These are phyloP conservation scores for Gymnogyps californianus DNA, from an alignment of 2,113 vertebrate species.

Conservation along the genomic window DNA sequence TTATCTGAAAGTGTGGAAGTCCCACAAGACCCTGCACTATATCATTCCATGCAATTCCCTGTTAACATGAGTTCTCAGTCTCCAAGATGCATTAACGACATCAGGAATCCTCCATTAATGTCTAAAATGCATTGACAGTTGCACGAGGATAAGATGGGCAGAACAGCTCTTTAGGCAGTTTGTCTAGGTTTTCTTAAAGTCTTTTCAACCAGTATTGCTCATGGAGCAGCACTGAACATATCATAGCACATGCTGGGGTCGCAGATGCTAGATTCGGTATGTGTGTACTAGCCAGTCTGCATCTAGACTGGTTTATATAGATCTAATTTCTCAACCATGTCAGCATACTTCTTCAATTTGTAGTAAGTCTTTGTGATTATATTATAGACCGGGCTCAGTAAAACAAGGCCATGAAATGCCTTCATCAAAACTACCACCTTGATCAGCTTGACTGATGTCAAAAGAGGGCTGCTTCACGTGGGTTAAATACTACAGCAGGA, in stretches of 20 bases:
- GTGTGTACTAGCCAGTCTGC: neutral
- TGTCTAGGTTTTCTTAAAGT: neutral
- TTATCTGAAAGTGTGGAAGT: neutral
- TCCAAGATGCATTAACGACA: neutral
- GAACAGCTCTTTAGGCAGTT: neutral
- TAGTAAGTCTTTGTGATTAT: neutral
- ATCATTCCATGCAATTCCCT: neutral
- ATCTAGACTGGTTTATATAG: neutral
- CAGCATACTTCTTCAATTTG: neutral
- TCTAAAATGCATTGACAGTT: neutral
- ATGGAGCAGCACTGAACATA: neutral
- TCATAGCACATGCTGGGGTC: neutral
- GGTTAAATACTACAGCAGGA: neutral
- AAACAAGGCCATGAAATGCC: neutral
- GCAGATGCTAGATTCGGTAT: neutral
- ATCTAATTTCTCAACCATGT: neutral
- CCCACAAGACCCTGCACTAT: neutral
- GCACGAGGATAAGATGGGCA: neutral
- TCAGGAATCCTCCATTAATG: neutral
- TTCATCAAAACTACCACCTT: neutral
- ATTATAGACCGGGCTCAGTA: neutral
- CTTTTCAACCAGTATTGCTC: neutral
- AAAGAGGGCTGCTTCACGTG: neutral
- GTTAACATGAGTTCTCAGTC: rapidly evolving
- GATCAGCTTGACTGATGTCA: neutral